These are phyloP conservation scores for Peromyscus polionotus DNA, from an alignment of 2,113 vertebrate species.

Conservation along the genomic window DNA sequence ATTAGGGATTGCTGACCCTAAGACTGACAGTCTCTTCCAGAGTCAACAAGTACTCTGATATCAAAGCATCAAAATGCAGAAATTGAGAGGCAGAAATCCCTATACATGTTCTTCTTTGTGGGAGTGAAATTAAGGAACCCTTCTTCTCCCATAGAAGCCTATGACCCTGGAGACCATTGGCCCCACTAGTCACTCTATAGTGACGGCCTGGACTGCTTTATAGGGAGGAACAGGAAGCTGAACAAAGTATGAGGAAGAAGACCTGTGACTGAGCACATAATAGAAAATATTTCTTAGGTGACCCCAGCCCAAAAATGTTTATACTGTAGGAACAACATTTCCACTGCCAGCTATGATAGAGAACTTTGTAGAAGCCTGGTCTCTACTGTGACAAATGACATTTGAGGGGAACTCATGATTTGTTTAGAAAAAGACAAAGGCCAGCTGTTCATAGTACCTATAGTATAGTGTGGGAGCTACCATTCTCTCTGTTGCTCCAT, in stretches of 20 bases:
- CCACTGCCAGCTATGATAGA: neutral
- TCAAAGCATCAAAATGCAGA: neutral
- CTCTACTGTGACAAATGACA: neutral
- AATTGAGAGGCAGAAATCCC: neutral
- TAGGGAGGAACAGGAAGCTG: neutral
- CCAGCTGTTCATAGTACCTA: neutral
- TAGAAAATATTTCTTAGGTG: neutral
- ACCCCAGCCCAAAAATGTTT: neutral
- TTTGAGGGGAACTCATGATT: constrained; percentile 11
- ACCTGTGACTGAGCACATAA: neutral
- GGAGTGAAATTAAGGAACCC: constrained; percentile 28
- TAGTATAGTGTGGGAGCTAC: no score
- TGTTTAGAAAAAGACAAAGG: neutral
- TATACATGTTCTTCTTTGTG: neutral
- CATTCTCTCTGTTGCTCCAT: neutral
- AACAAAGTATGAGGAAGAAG: neutral
- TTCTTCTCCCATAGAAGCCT: constrained; percentile 18
- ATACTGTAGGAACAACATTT: neutral
- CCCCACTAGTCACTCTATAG: neutral
- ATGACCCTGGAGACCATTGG: neutral
- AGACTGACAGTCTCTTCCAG: neutral
- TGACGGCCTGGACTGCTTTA: neutral
- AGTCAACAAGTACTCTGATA: neutral
- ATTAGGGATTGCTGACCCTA: neutral
- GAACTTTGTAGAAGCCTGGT: neutral